Evolutionary conservation across 2,797 vertebrate species (phyloP), one percentile per base, ranked within the genome.

Genomic region (Brachyrhaphis roseni): DNA sequence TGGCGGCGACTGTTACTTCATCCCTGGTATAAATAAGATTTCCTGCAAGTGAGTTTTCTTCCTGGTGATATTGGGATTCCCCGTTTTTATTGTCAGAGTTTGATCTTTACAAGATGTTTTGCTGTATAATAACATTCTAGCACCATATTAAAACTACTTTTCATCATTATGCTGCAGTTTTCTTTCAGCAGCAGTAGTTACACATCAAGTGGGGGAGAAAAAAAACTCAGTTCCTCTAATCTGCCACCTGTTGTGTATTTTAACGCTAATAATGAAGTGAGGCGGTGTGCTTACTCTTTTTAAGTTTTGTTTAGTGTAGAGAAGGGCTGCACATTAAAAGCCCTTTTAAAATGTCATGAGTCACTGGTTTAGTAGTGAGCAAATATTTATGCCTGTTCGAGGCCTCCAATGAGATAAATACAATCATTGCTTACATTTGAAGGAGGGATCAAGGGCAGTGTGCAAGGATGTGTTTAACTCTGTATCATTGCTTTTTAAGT

Each of bases 1-100:
- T 83, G 97, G 98, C 86, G 98, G 98, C 15, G 96, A 98, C 91
- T 99, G 98, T 96, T 99, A 97, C 96, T 98, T 98, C 96, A 97
- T 98, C 87, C 96, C 97, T 83, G 98, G 98, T 94, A 98, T 99
- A 94, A 98, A 99, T 94, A 96, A 97, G 94, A 96, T 98, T 85
- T 97, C 97, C 90, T 99, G 98, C 98, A 98, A 97, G 98, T 98
- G 93, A 96, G 95, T 96, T 74, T 78, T 78, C 78, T 16, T 78
- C 43, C 8, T 57, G 72, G 2, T 80, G 15, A 55, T 74, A 76
- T 51, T 39, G 0, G 0, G 26, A 51, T 75, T 82, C 20, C 18
- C 55, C 2, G 18, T 55, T 71, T 68, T 77, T 5, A 34, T 78
- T 66, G 3, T 75, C 53, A 49, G 10, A 13, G 15, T 16, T 36